phyloP scores from a whole-genome alignment of 2,888 invertebrate species.

The Galeruca laticollis region DNA sequence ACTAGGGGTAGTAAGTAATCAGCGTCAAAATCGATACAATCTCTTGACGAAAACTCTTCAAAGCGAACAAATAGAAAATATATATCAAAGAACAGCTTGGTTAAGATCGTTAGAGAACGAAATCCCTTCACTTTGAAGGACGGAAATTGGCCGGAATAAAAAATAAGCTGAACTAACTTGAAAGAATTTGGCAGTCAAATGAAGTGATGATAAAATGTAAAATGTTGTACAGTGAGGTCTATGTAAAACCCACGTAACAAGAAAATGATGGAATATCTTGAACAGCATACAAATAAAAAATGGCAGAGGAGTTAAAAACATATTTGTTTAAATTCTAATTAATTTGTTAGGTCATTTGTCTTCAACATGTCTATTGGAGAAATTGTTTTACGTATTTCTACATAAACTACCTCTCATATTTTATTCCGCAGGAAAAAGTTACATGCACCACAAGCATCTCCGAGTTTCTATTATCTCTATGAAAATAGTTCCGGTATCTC shows the following conservation, averaged over 20 bases:
- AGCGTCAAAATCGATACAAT: slow-evolving; percentile 57
- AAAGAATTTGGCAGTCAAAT: slow-evolving; percentile 61
- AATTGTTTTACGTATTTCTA: not conserved
- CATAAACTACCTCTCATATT: not conserved
- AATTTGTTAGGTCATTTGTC: not conserved
- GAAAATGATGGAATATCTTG: slow-evolving; percentile 49
- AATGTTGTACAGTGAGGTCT: slow-evolving; percentile 38
- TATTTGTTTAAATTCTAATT: not conserved
- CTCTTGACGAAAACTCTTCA: slow-evolving; percentile 53
- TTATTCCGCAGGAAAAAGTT: not conserved
- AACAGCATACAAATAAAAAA: slow-evolving; percentile 42
- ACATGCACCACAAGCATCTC: not conserved
- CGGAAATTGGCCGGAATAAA: slow-evolving; percentile 62
- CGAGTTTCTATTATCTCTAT: not conserved
- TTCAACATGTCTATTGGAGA: not conserved
- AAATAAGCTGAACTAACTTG: slow-evolving; percentile 64
- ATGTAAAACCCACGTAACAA: not conserved
- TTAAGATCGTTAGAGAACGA: slow-evolving; percentile 61
- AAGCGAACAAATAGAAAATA: slow-evolving; percentile 62
- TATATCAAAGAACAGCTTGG: slow-evolving; percentile 63
- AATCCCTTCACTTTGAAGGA: slow-evolving; percentile 60
- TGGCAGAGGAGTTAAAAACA: not conserved
- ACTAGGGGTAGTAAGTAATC: slow-evolving; percentile 52
- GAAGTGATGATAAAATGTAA: slow-evolving; percentile 63
- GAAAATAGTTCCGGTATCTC: not conserved